Evolutionary conservation across 2,113 vertebrate genomes (phyloP), one percentile per base, ranked within the genome.

Genomic region (Alligator mississippiensis): DNA sequence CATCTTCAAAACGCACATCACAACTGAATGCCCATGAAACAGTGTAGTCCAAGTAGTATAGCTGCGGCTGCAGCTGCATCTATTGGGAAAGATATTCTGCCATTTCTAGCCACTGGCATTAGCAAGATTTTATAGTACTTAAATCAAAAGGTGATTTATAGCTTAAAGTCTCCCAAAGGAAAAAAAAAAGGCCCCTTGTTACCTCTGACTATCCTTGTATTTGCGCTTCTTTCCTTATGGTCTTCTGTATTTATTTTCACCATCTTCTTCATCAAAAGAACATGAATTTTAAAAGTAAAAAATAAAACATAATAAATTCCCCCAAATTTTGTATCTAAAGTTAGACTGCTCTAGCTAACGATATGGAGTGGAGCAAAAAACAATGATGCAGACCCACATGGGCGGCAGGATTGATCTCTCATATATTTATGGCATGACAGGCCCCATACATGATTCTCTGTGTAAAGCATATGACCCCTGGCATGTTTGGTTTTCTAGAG

Each of bases 111-210:
- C 55, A 80, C 55, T 15, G 10, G 18, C 27, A 60, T 16, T 57
- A 24, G 80, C 47, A 82, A 8, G 79, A 85, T 28, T 19, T 90
- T 84, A 91, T 16, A 84, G 55, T 4, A 61, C 24, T 19, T 89
- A 89, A 85, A 84, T 38, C 80, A 94, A 92, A 89, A 30, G 47
- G 85, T 21, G 54, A 84, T 18, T 66, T 83, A 10, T 11, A 47
- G 13, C 60, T 72, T 59, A 72, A 5, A 54, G 9, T 22, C 66
- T 7, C 66, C 19, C 34, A 59, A 4, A 82, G 34, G 11, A 74
- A 11, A 38, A 15, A 2, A 84, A 60, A 92, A 86, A 47, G 70
- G 17, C 2, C 88, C 28, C 1, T 1, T 55, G 9, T 63, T 68
- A 77, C 8, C n/a, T 78, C 80, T 90, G 83, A 68, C 59, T 87